Base-by-base conservation (phyloP, 2,888 invertebrate species). In the Phengaris alcon region DNA sequence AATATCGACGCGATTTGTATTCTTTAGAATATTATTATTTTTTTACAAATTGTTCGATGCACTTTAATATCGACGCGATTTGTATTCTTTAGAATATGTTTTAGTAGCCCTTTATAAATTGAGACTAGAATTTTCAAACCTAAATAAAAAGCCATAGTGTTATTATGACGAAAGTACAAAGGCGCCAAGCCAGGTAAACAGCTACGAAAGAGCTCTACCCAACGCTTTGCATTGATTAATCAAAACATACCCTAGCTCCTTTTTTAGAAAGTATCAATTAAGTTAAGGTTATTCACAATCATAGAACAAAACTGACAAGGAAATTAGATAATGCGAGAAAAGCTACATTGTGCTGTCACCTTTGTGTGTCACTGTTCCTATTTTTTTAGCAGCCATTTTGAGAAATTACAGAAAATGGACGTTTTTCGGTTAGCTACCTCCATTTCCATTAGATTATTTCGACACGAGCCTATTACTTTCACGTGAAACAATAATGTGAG, bases 291-390 rank as follows among this genome's bases (percentile, higher is more conserved):
- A 12, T 15, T 51, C 10, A 10, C 15, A 70, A 22, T 70, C 15
- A 59, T 59, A 64, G 64, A 64, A 64, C 12, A 2, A 64, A 64
- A 44, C 44, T 92, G 93, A 93, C 92, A 89, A 87, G 86, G 83
- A 91, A 93, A 93, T 90, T 93, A 88, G 88, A 89, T 90, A 90
- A 92, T 90, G 84, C 87, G 88, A 88, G 88, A 90, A 87, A 87
- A 83, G 82, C 83, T 80, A 81, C 85, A 92, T 93, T 93, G 92
- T 92, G 88, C 87, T 88, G 89, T 84, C 86, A 84, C 81, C 82
- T 84, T 81, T 83, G 85, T 88, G 90, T 91, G 91, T 91, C 91
- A 89, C 86, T 85, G 85, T 82, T 84, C 85, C 86, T 88, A 89
- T 89, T 6, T 48, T 90, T 88, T 89, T 89, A 90, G 90, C 88